phyloP scores from a whole-genome alignment of 2,797 vertebrate genomes.

The Pagetopsis macropterus region DNA sequence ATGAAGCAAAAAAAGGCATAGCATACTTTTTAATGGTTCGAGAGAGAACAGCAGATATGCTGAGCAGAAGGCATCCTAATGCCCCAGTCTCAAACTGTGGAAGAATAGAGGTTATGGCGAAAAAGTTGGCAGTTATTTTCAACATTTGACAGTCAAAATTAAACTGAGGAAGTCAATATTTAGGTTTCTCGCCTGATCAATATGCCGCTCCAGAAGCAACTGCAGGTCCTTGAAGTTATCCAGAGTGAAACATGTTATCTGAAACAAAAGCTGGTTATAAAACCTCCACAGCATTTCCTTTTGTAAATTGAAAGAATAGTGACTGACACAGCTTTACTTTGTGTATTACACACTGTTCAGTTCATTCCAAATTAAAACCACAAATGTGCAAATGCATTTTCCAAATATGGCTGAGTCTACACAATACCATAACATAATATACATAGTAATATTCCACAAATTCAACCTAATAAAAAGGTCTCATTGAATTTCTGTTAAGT shows the following conservation, averaged over 20 bases:
- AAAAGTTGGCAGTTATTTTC: too few relatives aligned
- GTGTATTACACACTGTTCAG: slow-evolving; percentile 1
- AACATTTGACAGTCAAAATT: not conserved
- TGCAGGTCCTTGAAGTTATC: slow-evolving; percentile 75
- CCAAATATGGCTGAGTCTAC: not conserved
- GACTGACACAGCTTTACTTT: not conserved
- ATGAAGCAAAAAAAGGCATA: not conserved
- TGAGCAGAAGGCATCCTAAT: slow-evolving; percentile 90
- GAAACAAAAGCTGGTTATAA: slow-evolving; percentile 23
- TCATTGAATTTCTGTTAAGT: not conserved
- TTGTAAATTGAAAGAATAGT: not conserved
- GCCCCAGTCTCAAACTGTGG: slow-evolving; percentile 89
- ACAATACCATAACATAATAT: not conserved
- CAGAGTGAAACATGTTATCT: slow-evolving; percentile 77
- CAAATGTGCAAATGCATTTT: not conserved
- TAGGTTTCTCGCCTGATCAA: slow-evolving; percentile 75
- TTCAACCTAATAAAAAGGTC: not conserved
- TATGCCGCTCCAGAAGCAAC: slow-evolving; percentile 76
- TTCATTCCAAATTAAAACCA: slow-evolving; percentile 1
- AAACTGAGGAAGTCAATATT: not conserved
- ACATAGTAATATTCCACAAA: not conserved
- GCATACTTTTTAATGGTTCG: slow-evolving; percentile 87
- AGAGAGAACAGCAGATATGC: slow-evolving; percentile 91
- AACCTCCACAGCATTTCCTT: not conserved
- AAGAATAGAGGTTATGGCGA: slow-evolving; percentile 4